Percentiles rank a stretch among this genome's conserved stretches.
These are phyloP conservation scores for human DNA, from an alignment of 2,113 vertebrate species.

Conservation along the genomic window GRCh38 chr21:15714001-15714500, in stretches of 20 bases:
- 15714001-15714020: neutral
- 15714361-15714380: neutral
- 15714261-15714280: neutral
- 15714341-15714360: neutral
- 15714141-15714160: neutral
- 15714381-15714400: neutral
- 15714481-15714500: neutral
- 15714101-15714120: neutral
- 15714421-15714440: neutral
- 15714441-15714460: constrained; percentile 9
- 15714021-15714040: neutral
- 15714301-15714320: constrained; percentile 26
- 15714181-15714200: constrained; percentile 52
- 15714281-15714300: constrained; percentile 48
- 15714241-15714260: constrained; percentile 68
- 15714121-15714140: neutral
- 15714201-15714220: neutral
- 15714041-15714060: neutral
- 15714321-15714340: neutral
- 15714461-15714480: neutral
- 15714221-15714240: constrained; percentile 72
- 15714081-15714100: neutral
- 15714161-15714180: constrained; percentile 21
- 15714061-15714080: neutral
- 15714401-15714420: neutral